Conservation (phyloP, 2,888 invertebrate genomes). For the Meteorus colon region DNA sequence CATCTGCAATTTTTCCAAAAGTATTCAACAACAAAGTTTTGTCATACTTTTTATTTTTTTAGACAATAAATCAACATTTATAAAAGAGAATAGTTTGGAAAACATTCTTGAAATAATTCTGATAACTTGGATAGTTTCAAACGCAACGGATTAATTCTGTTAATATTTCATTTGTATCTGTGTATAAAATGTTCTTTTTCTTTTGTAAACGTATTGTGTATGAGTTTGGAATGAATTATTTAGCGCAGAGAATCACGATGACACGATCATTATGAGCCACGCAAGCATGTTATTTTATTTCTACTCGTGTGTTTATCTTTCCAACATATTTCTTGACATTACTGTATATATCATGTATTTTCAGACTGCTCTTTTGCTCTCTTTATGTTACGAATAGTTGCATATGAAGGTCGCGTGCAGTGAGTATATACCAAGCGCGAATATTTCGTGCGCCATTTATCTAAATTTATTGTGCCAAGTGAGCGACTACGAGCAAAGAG, state of each 20-base stretch:
- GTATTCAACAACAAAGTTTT: neutral
- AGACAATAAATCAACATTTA: neutral
- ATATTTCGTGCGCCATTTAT: conserved; percentile 41
- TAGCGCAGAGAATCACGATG: conserved; percentile 12
- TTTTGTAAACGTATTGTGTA: neutral
- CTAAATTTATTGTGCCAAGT: conserved; percentile 17
- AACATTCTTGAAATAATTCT: neutral
- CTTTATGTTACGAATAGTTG: conserved; percentile 42
- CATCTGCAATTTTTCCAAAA: neutral
- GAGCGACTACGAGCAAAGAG: neutral
- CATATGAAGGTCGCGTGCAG: conserved; percentile 41
- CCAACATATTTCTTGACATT: conserved; percentile 19
- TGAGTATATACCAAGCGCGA: conserved; percentile 1
- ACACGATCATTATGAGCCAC: conserved; percentile 28
- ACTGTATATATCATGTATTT: neutral
- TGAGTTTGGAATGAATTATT: conserved; percentile 31
- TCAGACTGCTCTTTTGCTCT: neutral
- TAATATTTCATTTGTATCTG: neutral
- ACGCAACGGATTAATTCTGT: neutral
- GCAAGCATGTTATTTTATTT: neutral
- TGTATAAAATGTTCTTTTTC: neutral
- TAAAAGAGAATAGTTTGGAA: neutral
- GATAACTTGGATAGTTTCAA: neutral
- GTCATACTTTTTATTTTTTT: neutral
- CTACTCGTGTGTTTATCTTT: neutral